Conservation (phyloP, 1,140 invertebrate species). For the Amyelois transitella region DNA sequence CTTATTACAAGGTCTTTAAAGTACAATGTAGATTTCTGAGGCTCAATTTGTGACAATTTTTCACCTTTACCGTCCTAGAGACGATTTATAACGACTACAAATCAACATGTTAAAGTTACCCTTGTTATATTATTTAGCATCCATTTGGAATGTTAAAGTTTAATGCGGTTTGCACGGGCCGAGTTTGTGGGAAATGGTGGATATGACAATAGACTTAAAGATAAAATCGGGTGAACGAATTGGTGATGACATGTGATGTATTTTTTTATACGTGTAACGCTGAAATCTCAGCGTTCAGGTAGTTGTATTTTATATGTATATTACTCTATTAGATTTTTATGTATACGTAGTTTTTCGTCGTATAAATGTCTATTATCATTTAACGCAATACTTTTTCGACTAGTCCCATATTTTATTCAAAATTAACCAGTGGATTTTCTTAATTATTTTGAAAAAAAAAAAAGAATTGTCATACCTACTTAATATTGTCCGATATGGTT, state of each 20-base stretch:
- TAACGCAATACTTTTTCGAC: conserved; percentile 55
- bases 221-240: conserved; percentile 16
- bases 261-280: conserved; percentile 56
- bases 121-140: conserved; percentile 51
- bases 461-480: conserved; percentile 9
- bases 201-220: conserved; percentile 22
- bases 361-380: conserved; percentile 38
- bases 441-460: conserved; percentile 22
- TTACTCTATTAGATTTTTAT: conserved; percentile 43
- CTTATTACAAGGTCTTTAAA: conserved; percentile 51
- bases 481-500: conserved; percentile 14
- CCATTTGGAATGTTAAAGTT: conserved; percentile 30
- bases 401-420: conserved; percentile 59
- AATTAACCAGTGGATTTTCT: conserved; percentile 44
- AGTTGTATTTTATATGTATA: conserved; percentile 48
- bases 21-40: conserved; percentile 61
- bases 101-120: conserved; percentile 54
- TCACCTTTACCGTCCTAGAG: conserved; percentile 33
- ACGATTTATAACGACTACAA: conserved; percentile 21
- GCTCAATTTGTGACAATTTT: conserved; percentile 50
- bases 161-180: conserved; percentile 25
- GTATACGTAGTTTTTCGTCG: conserved; percentile 40
- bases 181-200: conserved; percentile 20
- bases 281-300: conserved; percentile 58
- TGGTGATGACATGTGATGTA: conserved; percentile 61